Conservation (phyloP, 1,140 invertebrate genomes). For the Zaprionus inermis region DNA sequence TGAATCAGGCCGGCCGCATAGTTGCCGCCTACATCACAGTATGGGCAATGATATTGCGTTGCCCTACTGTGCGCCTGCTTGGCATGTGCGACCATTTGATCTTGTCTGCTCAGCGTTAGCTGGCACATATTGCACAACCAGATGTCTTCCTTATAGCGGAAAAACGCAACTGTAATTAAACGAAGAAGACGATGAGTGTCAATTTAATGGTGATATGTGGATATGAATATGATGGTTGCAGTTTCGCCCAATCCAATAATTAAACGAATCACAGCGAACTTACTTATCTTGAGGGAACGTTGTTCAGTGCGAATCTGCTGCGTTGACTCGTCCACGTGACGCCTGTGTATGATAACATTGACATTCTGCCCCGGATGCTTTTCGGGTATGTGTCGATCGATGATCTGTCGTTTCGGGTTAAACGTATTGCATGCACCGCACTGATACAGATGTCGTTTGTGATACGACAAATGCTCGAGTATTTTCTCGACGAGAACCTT, state of each 20-base stretch:
- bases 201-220: too few relatives aligned
- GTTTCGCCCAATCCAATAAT: too few relatives aligned
- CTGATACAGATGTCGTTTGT: conserved; percentile 64
- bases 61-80: conserved; percentile 15
- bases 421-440: conserved; percentile 41
- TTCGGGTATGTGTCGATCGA: conserved; percentile 53
- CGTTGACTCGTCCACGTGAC: background rate
- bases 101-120: background rate
- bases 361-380: conserved; percentile 19
- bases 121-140: conserved; percentile 53
- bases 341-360: conserved; percentile 43
- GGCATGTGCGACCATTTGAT: conserved; percentile 25
- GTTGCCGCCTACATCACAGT: conserved; percentile 8
- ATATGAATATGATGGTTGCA: too few relatives aligned
- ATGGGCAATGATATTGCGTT: conserved; percentile 38
- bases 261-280: conserved; percentile 24
- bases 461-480: conserved; percentile 37
- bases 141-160: background rate
- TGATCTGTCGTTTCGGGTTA: background rate
- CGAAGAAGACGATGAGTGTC: background rate
- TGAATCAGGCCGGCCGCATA: background rate
- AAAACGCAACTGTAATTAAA: background rate
- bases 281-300: conserved; percentile 56
- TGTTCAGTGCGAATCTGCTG: background rate
- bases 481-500: background rate